Percentiles rank a stretch among this genome's conserved stretches.
Conservation (phyloP, 2,113 vertebrate genomes). For the Meles meles region DNA sequence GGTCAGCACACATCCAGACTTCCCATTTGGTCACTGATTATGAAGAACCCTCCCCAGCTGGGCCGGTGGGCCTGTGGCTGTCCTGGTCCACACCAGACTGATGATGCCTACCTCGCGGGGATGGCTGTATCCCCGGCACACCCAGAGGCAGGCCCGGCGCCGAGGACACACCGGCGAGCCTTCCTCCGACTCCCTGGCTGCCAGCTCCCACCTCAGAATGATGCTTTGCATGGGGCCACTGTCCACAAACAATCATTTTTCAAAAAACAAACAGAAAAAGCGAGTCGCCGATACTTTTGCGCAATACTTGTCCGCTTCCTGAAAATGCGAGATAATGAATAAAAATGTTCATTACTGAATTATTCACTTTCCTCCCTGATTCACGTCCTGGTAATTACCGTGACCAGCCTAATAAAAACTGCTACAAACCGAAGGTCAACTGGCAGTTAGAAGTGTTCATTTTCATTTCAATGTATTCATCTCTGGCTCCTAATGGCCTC, state of each 20-base stretch:
- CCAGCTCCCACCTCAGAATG: conserved; percentile 25
- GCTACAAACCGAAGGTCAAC: conserved; percentile 99
- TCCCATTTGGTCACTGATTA: not conserved
- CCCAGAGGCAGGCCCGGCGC: not conserved
- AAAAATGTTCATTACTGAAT: conserved; percentile 97
- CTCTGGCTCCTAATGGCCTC: conserved; percentile 97
- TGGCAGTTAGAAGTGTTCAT: conserved; percentile 98
- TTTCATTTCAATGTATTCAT: conserved; percentile 99
- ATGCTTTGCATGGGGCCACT: conserved; percentile 46
- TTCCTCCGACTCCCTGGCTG: not conserved
- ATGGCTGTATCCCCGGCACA: not conserved
- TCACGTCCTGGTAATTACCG: conserved; percentile 97
- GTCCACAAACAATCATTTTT: conserved; percentile 81
- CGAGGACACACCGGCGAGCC: not conserved
- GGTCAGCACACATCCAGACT: not conserved
- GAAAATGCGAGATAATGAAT: conserved; percentile 91
- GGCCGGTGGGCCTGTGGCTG: not conserved
- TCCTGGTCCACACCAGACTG: not conserved
- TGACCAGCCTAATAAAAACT: conserved; percentile 95
- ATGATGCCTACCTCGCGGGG: not conserved
- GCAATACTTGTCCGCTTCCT: conserved; percentile 78
- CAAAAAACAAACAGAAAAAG: conserved; percentile 81
- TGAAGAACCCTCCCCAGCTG: not conserved
- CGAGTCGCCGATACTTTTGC: conserved; percentile 56
- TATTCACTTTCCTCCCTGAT: conserved; percentile 95